These are phyloP conservation scores for Oreonectes daqikongensis DNA, from an alignment of 2,797 vertebrate species.

Conservation along the genomic window DNA sequence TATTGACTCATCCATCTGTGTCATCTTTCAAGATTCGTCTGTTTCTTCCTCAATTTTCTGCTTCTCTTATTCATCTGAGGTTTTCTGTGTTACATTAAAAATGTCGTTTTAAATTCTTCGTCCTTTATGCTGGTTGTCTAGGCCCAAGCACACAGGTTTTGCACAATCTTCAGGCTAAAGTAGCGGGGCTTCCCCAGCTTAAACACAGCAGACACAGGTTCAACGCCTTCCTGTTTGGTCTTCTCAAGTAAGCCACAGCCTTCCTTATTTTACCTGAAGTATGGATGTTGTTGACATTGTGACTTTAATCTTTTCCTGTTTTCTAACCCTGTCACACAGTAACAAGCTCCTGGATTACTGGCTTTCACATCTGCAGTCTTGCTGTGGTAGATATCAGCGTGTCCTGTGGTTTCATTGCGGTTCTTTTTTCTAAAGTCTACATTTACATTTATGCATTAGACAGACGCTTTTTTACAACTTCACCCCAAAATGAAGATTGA, in stretches of 20 bases:
- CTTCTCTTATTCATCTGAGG: background rate
- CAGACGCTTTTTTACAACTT: background rate
- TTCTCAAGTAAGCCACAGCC: slow-evolving; percentile 86
- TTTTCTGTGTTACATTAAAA: background rate
- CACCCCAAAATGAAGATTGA: too few relatives aligned
- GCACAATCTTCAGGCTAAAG: slow-evolving; percentile 80
- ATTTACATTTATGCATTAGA: background rate
- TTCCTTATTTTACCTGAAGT: background rate
- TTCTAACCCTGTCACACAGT: slow-evolving; percentile 67
- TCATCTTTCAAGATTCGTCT: slow-evolving; percentile 41
- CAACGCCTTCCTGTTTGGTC: slow-evolving; percentile 91
- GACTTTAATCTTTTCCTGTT: slow-evolving; percentile 1
- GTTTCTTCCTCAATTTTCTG: slow-evolving; percentile 9
- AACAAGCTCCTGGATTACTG: slow-evolving; percentile 90
- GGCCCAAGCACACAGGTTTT: slow-evolving; percentile 77
- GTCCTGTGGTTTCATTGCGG: background rate
- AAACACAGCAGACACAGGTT: slow-evolving; percentile 86
- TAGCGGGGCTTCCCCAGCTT: slow-evolving; percentile 84
- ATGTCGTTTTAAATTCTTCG: background rate
- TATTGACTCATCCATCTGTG: slow-evolving; percentile 55
- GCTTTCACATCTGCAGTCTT: slow-evolving; percentile 89
- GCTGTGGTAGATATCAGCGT: slow-evolving; percentile 75
- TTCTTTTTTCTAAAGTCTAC: background rate
- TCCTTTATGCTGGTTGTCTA: slow-evolving; percentile 57
- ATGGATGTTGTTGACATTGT: background rate